phyloP scores from a whole-genome alignment of 2,888 invertebrate genomes.

The Lithophane socia region DNA sequence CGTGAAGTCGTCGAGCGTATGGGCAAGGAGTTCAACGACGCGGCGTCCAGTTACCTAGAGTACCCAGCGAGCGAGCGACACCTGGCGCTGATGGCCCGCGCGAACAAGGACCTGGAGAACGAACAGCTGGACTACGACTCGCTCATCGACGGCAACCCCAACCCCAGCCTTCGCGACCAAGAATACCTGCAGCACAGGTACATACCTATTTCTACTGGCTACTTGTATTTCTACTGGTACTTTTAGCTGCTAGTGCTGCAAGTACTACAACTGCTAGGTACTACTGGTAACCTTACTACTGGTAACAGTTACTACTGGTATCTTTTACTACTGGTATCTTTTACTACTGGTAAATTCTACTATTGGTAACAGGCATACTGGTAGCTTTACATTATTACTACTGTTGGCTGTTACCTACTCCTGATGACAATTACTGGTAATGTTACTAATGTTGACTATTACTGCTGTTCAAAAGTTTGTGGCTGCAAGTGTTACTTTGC shows the following conservation, averaged over 20 bases:
- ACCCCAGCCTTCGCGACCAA: slow-evolving; percentile 95
- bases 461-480: neutral
- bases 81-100: slow-evolving; percentile 88
- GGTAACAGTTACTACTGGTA: neutral
- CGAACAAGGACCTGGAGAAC: slow-evolving; percentile 90
- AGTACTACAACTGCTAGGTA: neutral
- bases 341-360: neutral
- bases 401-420: neutral
- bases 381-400: neutral
- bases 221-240: slow-evolving; percentile 5
- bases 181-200: slow-evolving; percentile 96
- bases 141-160: slow-evolving; percentile 92
- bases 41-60: slow-evolving; percentile 92
- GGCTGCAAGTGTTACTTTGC: neutral
- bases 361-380: neutral
- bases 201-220: neutral
- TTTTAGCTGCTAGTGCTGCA: neutral
- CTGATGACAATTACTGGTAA: neutral
- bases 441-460: neutral
- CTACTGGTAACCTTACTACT: neutral
- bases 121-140: slow-evolving; percentile 94
- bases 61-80: slow-evolving; percentile 89
- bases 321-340: neutral
- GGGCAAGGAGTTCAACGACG: slow-evolving; percentile 93
- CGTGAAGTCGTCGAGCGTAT: slow-evolving; percentile 95